A percentile compares a stretch with the other conserved stretches of the same genome.
These are phyloP conservation scores for Bellardia bayeri DNA, from an alignment of 2,888 invertebrate genomes.

Conservation along the genomic window DNA sequence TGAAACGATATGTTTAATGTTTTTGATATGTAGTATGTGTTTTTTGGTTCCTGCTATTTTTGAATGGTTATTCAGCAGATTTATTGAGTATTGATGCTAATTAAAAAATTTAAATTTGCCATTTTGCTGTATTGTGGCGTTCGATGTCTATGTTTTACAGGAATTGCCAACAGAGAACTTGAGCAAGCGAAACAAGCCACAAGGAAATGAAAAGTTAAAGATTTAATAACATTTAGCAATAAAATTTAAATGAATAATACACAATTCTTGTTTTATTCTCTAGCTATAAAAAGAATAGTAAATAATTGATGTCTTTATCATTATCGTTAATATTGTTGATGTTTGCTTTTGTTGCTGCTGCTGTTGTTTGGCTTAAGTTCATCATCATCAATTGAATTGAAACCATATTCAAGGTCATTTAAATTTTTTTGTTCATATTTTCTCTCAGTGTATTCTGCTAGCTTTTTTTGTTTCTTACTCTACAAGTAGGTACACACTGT, in stretches of 20 bases:
- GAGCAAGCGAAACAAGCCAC: background rate
- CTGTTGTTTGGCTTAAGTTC: slow-evolving; percentile 4
- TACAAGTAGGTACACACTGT: background rate
- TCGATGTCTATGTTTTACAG: background rate
- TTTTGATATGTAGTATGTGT: background rate
- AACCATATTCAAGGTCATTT: slow-evolving; percentile 44
- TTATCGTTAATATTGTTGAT: background rate
- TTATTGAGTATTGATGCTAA: slow-evolving; percentile 51
- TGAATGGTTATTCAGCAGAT: slow-evolving; percentile 45
- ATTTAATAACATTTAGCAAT: background rate
- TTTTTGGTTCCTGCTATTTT: slow-evolving; percentile 13
- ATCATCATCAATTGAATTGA: slow-evolving; percentile 36
- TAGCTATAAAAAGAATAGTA: background rate
- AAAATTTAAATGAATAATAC: background rate
- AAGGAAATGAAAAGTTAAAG: slow-evolving; percentile 11
- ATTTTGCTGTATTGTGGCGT: slow-evolving; percentile 13
- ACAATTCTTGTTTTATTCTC: background rate
- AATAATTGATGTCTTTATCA: background rate
- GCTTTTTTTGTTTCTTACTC: background rate
- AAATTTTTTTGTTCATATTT: background rate
- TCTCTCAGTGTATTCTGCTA: slow-evolving; percentile 37
- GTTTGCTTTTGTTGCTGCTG: background rate
- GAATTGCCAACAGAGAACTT: slow-evolving; percentile 31
- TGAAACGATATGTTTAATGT: background rate
- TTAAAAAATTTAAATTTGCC: slow-evolving; percentile 34